A percentile compares a stretch with the other conserved stretches of the same genome.
Conservation (phyloP, 35 echinoderm and acorn worm species). For the Amphiura filiformis region DNA sequence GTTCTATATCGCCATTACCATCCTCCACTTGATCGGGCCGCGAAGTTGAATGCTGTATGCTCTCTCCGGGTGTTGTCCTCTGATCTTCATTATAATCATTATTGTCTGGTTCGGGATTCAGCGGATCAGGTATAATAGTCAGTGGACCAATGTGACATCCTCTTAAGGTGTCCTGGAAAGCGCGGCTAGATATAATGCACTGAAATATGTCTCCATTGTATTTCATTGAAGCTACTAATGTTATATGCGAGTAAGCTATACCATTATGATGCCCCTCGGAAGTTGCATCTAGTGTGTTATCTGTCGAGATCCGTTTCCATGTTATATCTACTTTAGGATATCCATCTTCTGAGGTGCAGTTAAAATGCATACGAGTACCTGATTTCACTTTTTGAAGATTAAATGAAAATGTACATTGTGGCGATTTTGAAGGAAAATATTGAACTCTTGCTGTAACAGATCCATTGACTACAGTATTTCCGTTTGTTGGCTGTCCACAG, state of each 20-base stretch:
- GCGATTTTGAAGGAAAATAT: not conserved
- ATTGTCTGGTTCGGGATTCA: not conserved
- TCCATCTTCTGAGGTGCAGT: not conserved
- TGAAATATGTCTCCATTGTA: not conserved
- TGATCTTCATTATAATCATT: not conserved
- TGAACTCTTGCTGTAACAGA: not conserved
- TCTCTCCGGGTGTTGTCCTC: not conserved
- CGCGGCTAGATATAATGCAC: not conserved
- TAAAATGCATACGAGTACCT: not conserved
- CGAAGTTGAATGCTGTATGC: not conserved
- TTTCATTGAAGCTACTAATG: not conserved
- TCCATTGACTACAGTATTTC: not conserved
- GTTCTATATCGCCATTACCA: not conserved
- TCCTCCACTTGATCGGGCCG: not conserved
- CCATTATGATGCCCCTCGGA: not conserved
- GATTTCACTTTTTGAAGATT: not conserved
- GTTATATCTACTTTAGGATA: not conserved
- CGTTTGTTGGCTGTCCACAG: not conserved
- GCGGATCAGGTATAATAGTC: not conserved
- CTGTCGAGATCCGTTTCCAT: not conserved
- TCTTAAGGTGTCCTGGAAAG: not conserved
- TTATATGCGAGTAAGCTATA: not conserved
- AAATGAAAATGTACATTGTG: not conserved
- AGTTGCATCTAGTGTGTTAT: not conserved
- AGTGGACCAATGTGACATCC: not conserved